Evolutionary conservation across 2,113 vertebrate species (phyloP), one percentile per base, ranked within the genome.

Genomic region (Alouatta palliata): DNA sequence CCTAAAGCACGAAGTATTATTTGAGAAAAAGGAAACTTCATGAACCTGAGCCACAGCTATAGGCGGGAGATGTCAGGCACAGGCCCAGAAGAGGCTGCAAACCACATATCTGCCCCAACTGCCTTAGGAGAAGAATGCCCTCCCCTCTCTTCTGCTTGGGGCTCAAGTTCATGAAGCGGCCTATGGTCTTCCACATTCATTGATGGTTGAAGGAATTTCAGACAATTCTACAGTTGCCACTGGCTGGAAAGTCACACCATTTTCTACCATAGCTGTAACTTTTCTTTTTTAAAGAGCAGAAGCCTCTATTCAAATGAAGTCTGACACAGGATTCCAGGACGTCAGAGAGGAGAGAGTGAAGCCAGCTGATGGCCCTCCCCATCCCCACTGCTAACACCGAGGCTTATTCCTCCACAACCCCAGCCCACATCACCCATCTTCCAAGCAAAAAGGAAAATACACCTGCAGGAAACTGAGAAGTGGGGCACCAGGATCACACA

Each of bases 351-450:
- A 6, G 27, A n/a, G 47, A 79, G 32, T 3, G 40, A 93, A n/a
- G 17, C n/a, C 19, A 3, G 30, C 47, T 3, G 20, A 61, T 19
- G 0, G 0, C 40, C 49, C 47, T 77, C 5, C 0, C 2, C 5
- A 4, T 40, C 66, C 66, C 21, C 25, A 8, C 1, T 2, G 0
- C 56, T 11, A 47, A 32, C 9, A 4, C 20, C 11, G 10, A 66
- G 81, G 61, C 68, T 75, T 30, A 1, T 61, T 68, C 25, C 3
- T 16, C 19, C 21, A 32, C 27, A 35, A n/a, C 49, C 19, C 0
- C 23, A 5, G 25, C 10, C n/a, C 9, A 23, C 13, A 4, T 56
- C 20, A 27, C 23, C 40, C 70, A 35, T 30, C 56, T 70, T n/a
- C 43, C 68, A 21, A 4, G 3, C 4, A 58, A 79, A 25, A 86